phyloP scores from a whole-genome alignment of 2,888 invertebrate species.

The Temnothorax ravouxi region DNA sequence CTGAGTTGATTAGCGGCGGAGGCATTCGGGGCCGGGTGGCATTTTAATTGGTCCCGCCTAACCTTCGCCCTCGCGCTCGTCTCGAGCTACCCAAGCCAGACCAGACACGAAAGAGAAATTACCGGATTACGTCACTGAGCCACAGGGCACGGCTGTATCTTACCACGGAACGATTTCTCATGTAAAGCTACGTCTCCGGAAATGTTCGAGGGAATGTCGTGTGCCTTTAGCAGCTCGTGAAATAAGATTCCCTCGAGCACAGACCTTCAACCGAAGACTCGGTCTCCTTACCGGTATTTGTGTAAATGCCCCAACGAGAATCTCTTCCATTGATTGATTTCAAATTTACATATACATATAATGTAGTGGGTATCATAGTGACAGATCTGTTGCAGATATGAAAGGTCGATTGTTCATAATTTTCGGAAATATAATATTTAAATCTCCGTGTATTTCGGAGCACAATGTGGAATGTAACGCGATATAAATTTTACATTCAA shows the following conservation, averaged over 20 bases:
- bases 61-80: conserved; percentile 49
- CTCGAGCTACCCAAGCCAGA: conserved; percentile 47
- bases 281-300: background rate
- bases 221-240: conserved; percentile 44
- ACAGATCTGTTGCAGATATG: background rate
- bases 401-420: background rate
- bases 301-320: background rate
- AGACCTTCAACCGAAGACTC: background rate
- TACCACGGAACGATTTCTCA: conserved; percentile 55
- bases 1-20: conserved; percentile 73
- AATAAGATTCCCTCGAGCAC: conserved; percentile 33
- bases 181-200: conserved; percentile 14
- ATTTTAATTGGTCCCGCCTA: conserved; percentile 73
- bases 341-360: background rate
- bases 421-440: background rate
- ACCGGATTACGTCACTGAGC: conserved; percentile 75
- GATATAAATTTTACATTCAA: background rate
- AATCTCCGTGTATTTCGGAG: background rate
- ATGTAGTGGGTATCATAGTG: background rate
- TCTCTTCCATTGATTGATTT: background rate
- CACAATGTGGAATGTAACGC: background rate
- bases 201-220: conserved; percentile 31
- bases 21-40: conserved; percentile 63
- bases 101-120: conserved; percentile 77
- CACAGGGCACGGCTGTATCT: conserved; percentile 54